Base-by-base conservation (phyloP, 1,140 invertebrate genomes). In the Drosophila yakuba region DNA sequence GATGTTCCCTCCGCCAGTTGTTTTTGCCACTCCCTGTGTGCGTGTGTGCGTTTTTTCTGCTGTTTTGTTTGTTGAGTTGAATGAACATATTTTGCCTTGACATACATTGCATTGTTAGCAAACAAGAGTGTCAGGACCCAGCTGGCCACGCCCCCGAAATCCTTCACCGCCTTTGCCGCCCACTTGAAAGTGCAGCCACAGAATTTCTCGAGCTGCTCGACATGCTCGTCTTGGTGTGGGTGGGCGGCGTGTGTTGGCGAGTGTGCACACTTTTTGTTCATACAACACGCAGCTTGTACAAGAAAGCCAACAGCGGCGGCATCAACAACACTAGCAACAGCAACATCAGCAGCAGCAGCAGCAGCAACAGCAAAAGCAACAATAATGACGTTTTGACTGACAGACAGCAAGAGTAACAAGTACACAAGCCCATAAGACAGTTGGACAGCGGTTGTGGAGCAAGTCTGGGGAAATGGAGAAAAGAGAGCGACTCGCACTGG, bases 11-110 rank as follows among this genome's bases (percentile, higher is more conserved):
- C 36, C 20, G 67, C 59, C 68, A 50, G 62, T 88, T 82, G 83
- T 73, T 57, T 56, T 66, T 44, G 45, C 67, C 56, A 28, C 36
- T 50, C 5, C 50, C 47, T 47, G 48, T 38, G 41, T 38, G 32
- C 52, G 59, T 66, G 28, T 36, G 28, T n/a, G 28, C 15, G 10
- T 48, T 44, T 55, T 71, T 52, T 47, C 39, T 50, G 38, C 47
- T 45, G 60, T 67, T 67, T 58, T 76, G 73, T 76, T 67, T 76
- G 85, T 76, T 72, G 84, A 88, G 83, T 86, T 86, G 83, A 86
- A 86, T 86, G 83, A 86, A 86, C 83, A 86, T 86, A 86, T 86
- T 86, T 88, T 61, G 83, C 83, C 83, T 86, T 86, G 83, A 86
- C 83, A 86, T 83, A 86, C 83, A 86, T 86, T 86, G 79, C 84